These are phyloP conservation scores for Aphelinus certus DNA, from an alignment of 1,140 invertebrate species.

Conservation along the genomic window DNA sequence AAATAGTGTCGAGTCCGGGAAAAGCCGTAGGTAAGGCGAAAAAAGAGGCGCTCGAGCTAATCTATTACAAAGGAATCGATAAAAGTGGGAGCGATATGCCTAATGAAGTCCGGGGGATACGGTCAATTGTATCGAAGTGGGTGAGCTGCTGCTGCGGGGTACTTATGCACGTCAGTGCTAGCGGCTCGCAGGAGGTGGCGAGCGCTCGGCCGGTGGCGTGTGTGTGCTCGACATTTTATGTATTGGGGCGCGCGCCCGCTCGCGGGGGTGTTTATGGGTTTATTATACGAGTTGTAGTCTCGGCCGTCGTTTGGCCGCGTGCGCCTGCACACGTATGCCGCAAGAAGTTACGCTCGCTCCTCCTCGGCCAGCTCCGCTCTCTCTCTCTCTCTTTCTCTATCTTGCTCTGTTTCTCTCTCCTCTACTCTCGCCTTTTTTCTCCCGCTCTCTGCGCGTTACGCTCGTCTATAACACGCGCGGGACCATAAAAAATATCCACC, in stretches of 20 bases:
- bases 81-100: conserved; percentile 27
- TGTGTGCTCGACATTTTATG: conserved; percentile 54
- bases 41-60: background rate
- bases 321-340: conserved; percentile 16
- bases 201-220: conserved; percentile 29
- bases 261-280: conserved; percentile 65
- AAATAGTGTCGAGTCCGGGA: background rate
- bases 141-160: conserved; percentile 16
- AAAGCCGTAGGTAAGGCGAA: background rate
- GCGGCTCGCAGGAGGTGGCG: background rate
- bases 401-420: background rate
- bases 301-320: conserved; percentile 48
- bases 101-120: conserved; percentile 34
- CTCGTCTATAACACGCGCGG: conserved; percentile 49
- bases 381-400: conserved; percentile 16
- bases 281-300: conserved; percentile 60
- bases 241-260: conserved; percentile 47
- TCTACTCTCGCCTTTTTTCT: no score
- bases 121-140: conserved; percentile 47
- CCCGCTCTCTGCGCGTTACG: conserved; percentile 8
- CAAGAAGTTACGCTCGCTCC: no score
- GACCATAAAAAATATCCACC: conserved; percentile 61
- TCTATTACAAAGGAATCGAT: conserved; percentile 34
- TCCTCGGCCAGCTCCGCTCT: background rate
- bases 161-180: no score